These are phyloP conservation scores for Onychomys leucogaster DNA, from an alignment of 2,797 vertebrate genomes.

Conservation along the genomic window DNA sequence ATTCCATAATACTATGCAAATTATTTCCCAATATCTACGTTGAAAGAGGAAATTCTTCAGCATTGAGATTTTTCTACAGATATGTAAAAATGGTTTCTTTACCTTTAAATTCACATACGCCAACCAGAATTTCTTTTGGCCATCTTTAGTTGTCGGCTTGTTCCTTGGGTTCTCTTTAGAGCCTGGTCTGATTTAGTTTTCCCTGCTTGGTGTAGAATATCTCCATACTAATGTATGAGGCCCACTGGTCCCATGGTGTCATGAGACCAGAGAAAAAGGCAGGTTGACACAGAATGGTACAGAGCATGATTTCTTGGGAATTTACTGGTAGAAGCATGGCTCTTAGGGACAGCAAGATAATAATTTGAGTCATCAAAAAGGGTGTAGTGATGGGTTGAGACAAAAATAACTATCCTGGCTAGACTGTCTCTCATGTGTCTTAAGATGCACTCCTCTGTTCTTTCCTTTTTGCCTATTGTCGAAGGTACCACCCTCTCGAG, in stretches of 20 bases:
- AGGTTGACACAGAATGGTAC: background rate
- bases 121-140: background rate
- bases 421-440: background rate
- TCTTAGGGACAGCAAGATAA: background rate
- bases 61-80: slow-evolving; percentile 26
- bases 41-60: background rate
- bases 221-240: too few species aligned
- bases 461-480: background rate
- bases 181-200: background rate
- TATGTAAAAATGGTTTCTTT: background rate
- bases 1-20: background rate
- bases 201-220: background rate
- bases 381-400: background rate
- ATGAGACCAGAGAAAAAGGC: background rate
- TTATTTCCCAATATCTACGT: background rate
- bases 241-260: background rate
- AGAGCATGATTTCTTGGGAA: background rate
- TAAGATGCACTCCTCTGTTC: background rate
- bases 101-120: background rate
- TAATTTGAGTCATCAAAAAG: background rate
- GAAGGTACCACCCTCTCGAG: background rate
- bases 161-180: background rate
- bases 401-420: background rate
- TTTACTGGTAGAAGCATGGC: background rate
- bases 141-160: background rate